Evolutionary conservation across 30 jellyfish, hydroid and myxozoan species (phyloP).

Genomic region (Cassiopea xamachana): DNA sequence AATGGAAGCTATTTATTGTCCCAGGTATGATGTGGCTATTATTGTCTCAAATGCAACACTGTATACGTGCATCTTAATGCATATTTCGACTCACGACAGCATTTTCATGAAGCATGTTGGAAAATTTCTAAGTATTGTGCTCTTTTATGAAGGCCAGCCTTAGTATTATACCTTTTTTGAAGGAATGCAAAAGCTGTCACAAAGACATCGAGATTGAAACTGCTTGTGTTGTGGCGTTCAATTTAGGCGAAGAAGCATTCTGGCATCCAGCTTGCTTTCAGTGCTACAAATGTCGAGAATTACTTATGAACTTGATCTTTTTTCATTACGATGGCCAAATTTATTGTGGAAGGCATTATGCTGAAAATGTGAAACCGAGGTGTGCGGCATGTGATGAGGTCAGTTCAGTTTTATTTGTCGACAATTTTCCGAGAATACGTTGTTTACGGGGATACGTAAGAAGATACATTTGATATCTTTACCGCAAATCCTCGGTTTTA

Average conservation of each 20-base stretch:
- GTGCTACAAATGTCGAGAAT: slow-evolving; percentile 86
- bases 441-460: background rate
- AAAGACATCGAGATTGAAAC: slow-evolving; percentile 65
- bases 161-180: too few relatives aligned
- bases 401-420: background rate
- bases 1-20: too few relatives aligned
- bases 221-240: slow-evolving; percentile 81
- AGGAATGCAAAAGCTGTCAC: slow-evolving; percentile 85
- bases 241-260: slow-evolving; percentile 75
- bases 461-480: too few relatives aligned
- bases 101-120: too few relatives aligned
- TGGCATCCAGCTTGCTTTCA: slow-evolving; percentile 98
- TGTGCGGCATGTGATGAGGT: slow-evolving; percentile 99
- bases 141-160: too few relatives aligned
- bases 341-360: slow-evolving; percentile 93
- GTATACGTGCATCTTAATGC: too few relatives aligned
- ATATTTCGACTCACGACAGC: too few relatives aligned
- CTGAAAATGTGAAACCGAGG: slow-evolving; percentile 91
- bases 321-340: slow-evolving; percentile 76
- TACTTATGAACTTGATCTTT: slow-evolving; percentile 87
- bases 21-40: too few relatives aligned
- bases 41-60: too few relatives aligned
- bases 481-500: too few relatives aligned
- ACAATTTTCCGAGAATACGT: background rate
- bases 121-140: too few relatives aligned